These are phyloP conservation scores for Ctena decussata DNA, from an alignment of 2,888 invertebrate species.

Conservation along the genomic window DNA sequence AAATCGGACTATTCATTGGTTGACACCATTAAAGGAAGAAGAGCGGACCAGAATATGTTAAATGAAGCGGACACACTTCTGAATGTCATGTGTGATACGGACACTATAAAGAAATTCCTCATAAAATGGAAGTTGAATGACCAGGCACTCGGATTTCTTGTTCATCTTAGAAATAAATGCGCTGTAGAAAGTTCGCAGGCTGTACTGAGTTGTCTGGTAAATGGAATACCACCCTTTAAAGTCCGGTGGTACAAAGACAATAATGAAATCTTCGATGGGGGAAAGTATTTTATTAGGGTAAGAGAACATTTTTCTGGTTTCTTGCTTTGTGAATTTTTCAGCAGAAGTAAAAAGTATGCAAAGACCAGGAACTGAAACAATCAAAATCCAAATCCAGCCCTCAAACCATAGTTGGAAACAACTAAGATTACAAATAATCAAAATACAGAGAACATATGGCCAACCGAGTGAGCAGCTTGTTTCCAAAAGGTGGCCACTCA, in stretches of 20 bases:
- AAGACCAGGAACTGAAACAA: no score
- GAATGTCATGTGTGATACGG: conserved; percentile 37
- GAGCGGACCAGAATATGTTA: background rate
- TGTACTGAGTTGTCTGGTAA: conserved; percentile 62
- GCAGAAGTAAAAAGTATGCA: no score
- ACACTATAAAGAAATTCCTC: conserved; percentile 53
- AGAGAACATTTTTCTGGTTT: background rate
- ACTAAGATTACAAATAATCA: no score
- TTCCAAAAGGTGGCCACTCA: no score
- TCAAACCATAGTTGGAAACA: no score
- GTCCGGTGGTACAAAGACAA: conserved; percentile 69
- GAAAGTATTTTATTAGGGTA: conserved; percentile 58
- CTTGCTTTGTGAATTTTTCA: no score
- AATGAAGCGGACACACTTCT: conserved; percentile 49
- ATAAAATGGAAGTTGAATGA: conserved; percentile 61
- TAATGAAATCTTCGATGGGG: conserved; percentile 55
- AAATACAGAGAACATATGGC: no score
- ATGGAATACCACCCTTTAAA: conserved; percentile 57
- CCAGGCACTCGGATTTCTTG: conserved; percentile 58
- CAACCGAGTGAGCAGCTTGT: no score
- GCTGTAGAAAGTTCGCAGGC: conserved; percentile 59
- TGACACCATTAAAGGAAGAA: conserved; percentile 44
- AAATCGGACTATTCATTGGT: conserved; percentile 32
- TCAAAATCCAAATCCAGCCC: no score
- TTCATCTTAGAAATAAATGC: conserved; percentile 71